A percentile compares a stretch with the other conserved stretches of the same genome.
phyloP scores from a whole-genome alignment of 2,113 vertebrate species.

The Myrmecobius fasciatus region DNA sequence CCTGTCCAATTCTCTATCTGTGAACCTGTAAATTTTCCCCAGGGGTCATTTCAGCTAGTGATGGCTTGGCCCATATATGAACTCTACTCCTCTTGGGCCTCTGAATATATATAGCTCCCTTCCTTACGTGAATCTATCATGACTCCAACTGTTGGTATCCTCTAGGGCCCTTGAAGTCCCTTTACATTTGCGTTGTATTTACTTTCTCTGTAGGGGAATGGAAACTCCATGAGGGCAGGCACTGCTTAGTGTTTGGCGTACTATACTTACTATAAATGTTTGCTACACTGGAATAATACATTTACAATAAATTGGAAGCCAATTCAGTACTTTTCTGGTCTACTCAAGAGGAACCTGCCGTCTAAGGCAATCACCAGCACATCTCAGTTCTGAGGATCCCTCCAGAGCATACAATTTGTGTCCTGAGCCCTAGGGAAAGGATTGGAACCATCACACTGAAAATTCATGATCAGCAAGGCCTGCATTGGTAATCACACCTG shows the following conservation, averaged over 20 bases:
- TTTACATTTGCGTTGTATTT: not conserved
- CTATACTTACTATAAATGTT: not conserved
- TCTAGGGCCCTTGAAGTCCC: not conserved
- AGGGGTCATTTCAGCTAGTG: not conserved
- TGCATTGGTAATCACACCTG: not conserved
- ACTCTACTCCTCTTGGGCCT: too few relatives aligned
- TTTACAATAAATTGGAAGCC: not conserved
- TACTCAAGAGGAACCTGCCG: not conserved
- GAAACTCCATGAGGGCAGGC: not conserved
- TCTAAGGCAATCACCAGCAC: slow-evolving; percentile 10
- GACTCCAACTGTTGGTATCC: not conserved
- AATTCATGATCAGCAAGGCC: not conserved
- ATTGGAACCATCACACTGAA: not conserved
- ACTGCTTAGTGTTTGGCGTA: not conserved
- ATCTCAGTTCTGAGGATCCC: not conserved
- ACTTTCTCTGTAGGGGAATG: not conserved
- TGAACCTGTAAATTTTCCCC: not conserved
- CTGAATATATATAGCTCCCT: not conserved
- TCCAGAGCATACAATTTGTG: not conserved
- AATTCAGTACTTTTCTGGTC: slow-evolving; percentile 16
- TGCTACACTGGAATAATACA: not conserved
- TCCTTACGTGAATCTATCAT: not conserved
- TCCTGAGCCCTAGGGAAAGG: not conserved
- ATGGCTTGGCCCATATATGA: not conserved
- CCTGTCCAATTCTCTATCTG: not conserved